Percentiles rank a stretch among this genome's conserved stretches.
Conservation (phyloP, 2,888 invertebrate species). For the Lithophane socia region DNA sequence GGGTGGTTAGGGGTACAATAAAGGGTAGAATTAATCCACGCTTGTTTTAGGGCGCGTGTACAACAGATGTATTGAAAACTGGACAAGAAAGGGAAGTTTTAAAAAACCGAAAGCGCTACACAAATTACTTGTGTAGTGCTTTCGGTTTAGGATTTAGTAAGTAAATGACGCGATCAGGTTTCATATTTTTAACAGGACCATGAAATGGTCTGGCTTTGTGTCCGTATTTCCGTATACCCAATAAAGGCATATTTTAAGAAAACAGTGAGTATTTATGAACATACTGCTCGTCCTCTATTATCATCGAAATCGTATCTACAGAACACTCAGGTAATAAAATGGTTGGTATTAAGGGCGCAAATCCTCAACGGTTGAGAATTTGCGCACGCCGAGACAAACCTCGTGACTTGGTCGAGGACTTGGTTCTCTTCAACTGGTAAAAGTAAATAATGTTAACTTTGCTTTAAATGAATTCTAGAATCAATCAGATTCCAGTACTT, state of each 20-base stretch:
- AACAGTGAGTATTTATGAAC: too few species aligned
- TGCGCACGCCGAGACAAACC: background rate
- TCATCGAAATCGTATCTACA: too few species aligned
- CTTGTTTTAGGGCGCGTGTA: constrained; percentile 61
- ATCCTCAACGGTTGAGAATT: background rate
- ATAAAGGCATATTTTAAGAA: background rate
- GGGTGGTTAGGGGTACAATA: constrained; percentile 60
- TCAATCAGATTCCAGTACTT: too few species aligned
- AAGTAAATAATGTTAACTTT: background rate
- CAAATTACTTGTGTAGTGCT: constrained; percentile 33
- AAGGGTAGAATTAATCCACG: constrained; percentile 68
- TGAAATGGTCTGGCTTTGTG: background rate
- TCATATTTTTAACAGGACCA: background rate
- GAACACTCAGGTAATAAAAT: background rate
- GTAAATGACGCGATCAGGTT: constrained; percentile 1
- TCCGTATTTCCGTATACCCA: background rate
- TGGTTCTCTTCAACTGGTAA: background rate
- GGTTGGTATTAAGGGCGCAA: background rate
- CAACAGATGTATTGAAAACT: constrained; percentile 54
- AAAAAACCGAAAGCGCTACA: background rate
- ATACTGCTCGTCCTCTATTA: too few species aligned
- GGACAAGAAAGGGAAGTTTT: constrained; percentile 35
- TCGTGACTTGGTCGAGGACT: background rate
- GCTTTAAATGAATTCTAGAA: background rate
- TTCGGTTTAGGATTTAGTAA: constrained; percentile 10